These are phyloP conservation scores for Trachops cirrhosus DNA, from an alignment of 2,797 vertebrate species.

Conservation along the genomic window DNA sequence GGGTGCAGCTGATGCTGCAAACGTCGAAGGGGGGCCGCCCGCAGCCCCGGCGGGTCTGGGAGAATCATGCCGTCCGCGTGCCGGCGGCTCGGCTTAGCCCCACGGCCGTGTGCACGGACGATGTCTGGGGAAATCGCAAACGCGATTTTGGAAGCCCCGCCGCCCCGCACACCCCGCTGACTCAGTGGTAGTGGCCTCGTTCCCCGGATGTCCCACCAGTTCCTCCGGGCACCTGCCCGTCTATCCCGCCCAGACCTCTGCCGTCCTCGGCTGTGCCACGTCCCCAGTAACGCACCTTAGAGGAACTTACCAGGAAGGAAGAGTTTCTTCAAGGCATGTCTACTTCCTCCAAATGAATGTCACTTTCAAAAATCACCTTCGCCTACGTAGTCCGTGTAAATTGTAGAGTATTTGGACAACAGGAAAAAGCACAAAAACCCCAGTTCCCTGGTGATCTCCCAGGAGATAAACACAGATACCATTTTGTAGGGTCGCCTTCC, in stretches of 20 bases:
- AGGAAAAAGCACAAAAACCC: not conserved
- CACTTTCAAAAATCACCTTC: not conserved
- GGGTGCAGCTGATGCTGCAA: not conserved
- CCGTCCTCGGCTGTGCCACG: not conserved
- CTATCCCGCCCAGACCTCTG: not conserved
- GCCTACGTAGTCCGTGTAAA: not conserved
- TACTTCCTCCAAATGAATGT: not conserved
- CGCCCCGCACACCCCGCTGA: rapidly evolving
- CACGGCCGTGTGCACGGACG: rapidly evolving
- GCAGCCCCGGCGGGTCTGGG: rapidly evolving
- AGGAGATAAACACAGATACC: not conserved
- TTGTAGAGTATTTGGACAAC: not conserved
- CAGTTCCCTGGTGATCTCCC: not conserved
- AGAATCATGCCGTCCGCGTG: rapidly evolving
- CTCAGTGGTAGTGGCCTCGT: rapidly evolving
- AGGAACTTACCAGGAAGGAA: not conserved
- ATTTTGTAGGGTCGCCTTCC: not conserved
- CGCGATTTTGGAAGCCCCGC: rapidly evolving
- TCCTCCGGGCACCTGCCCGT: rapidly evolving
- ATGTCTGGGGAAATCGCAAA: not conserved
- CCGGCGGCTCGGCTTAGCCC: not conserved
- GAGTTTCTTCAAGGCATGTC: not conserved
- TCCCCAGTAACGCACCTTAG: not conserved
- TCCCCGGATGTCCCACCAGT: not conserved
- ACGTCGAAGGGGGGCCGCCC: rapidly evolving